Evolutionary conservation across 2,888 invertebrate species (phyloP).

Genomic region (Lobophora halterata): DNA sequence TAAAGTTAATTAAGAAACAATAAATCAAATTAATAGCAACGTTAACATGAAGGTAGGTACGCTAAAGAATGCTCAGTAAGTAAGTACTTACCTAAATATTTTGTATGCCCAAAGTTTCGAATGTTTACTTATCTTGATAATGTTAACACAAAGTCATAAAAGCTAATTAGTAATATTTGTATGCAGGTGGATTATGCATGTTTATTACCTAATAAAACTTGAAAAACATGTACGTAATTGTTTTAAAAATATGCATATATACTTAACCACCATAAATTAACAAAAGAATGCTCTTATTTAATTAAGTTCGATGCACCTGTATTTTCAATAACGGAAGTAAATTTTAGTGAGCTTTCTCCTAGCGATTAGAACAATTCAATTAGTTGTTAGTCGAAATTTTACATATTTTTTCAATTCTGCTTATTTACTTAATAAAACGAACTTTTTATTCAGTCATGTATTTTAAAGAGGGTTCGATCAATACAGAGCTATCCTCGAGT

Average conservation of each 20-base stretch:
- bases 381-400: too few relatives aligned
- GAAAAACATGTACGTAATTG: conserved; percentile 11
- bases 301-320: neutral
- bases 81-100: too few relatives aligned
- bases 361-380: too few relatives aligned
- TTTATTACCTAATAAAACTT: conserved; percentile 29
- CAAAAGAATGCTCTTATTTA: neutral
- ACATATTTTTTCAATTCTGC: too few relatives aligned
- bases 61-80: too few relatives aligned
- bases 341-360: neutral
- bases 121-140: conserved; percentile 47
- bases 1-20: conserved; percentile 9
- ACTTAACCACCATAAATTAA: neutral
- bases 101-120: conserved; percentile 34
- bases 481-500: too few relatives aligned
- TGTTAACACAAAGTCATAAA: conserved; percentile 50
- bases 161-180: conserved; percentile 47
- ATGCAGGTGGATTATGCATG: conserved; percentile 40
- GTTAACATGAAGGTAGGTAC: too few relatives aligned
- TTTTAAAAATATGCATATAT: conserved; percentile 8
- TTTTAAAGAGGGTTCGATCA: too few relatives aligned
- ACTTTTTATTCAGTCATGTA: too few relatives aligned
- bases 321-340: conserved; percentile 2
- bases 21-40: conserved; percentile 37
- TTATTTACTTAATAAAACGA: too few relatives aligned